Evolutionary conservation across 2,888 invertebrate species (phyloP).

Genomic region (Tenthredo distinguenda): DNA sequence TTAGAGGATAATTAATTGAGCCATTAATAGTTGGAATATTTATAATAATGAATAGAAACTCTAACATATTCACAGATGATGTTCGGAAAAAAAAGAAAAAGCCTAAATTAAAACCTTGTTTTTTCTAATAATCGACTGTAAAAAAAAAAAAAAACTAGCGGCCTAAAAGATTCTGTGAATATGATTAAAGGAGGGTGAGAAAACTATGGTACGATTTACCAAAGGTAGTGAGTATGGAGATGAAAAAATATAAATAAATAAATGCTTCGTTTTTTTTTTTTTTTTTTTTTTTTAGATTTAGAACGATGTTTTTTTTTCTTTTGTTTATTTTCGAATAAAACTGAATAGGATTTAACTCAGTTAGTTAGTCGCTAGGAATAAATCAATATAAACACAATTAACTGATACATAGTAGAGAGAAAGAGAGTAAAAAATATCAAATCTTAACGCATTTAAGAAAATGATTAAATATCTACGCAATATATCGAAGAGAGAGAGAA

Average conservation of each 20-base stretch:
- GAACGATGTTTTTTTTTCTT: not conserved
- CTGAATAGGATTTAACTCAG: not conserved
- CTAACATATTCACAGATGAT: not conserved
- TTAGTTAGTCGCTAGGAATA: not conserved
- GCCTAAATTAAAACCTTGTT: conserved; percentile 19
- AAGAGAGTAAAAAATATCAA: not conserved
- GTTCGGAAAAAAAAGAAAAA: not conserved
- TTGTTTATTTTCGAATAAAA: not conserved
- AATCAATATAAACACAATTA: not conserved
- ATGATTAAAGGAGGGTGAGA: not conserved
- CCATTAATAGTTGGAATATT: not conserved
- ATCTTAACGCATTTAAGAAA: not conserved
- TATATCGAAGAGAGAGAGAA: not conserved
- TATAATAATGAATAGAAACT: not conserved
- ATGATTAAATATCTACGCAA: not conserved
- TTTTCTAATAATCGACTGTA: not conserved
- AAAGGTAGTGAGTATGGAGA: not conserved
- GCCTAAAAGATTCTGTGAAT: not conserved
- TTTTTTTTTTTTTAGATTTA: no score
- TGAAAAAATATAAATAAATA: not conserved
- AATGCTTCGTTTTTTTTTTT: not conserved
- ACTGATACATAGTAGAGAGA: not conserved
- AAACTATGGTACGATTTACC: conserved; percentile 15
- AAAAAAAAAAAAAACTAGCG: conserved; percentile 21
- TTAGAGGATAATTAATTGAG: not conserved